phyloP scores from a whole-genome alignment of 2,888 invertebrate species.

The Drosophila mayaguana region DNA sequence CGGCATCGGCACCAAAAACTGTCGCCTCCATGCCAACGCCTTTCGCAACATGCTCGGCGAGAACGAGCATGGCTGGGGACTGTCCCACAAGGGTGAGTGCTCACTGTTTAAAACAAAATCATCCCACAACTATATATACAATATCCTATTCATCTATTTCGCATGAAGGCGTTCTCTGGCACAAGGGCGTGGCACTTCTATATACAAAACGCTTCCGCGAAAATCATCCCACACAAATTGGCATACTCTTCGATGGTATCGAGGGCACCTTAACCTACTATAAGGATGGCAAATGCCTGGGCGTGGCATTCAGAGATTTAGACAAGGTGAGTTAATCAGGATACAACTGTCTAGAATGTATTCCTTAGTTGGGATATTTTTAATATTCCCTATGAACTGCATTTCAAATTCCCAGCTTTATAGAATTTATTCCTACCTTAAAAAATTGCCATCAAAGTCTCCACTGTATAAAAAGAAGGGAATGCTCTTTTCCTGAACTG shows the following conservation, averaged over 20 bases:
- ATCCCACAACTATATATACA: neutral
- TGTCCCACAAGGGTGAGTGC: constrained; percentile 88
- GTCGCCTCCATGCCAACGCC: constrained; percentile 88
- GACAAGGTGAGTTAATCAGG: constrained; percentile 84
- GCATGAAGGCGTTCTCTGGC: constrained; percentile 87
- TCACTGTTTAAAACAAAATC: neutral
- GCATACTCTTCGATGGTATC: constrained; percentile 89
- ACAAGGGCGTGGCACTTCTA: constrained; percentile 87
- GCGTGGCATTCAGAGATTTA: constrained; percentile 89
- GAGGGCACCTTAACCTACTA: constrained; percentile 90
- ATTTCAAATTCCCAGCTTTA: no score
- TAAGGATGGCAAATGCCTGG: constrained; percentile 89
- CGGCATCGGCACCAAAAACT: constrained; percentile 87
- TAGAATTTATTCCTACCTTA: no score
- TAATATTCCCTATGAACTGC: neutral
- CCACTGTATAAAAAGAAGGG: no score
- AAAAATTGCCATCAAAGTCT: no score
- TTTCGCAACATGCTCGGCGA: constrained; percentile 91
- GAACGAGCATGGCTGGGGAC: constrained; percentile 89
- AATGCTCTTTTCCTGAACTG: no score
- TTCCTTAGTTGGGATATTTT: neutral
- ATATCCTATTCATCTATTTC: neutral
- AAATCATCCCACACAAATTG: constrained; percentile 89
- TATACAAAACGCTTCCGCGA: constrained; percentile 90
- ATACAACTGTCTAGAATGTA: neutral